Evolutionary conservation across 2,888 invertebrate genomes (phyloP).

Genomic region (Linnaemya vulpina): DNA sequence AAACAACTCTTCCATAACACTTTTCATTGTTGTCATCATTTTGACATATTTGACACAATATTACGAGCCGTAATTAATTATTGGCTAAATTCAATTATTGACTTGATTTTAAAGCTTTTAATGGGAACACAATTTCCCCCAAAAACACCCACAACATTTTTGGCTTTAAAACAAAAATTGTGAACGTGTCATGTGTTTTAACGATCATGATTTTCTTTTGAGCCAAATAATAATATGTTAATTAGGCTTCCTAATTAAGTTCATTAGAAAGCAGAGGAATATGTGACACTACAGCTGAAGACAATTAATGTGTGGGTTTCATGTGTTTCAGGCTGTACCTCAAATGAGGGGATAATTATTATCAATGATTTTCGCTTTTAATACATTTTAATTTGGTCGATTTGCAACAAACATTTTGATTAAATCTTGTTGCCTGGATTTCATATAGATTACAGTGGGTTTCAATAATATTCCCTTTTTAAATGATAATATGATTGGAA

Average conservation of each 20-base stretch:
- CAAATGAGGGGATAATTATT: no score
- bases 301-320: background rate
- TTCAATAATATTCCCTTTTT: no score
- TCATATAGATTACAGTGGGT: no score
- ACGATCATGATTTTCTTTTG: background rate
- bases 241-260: background rate
- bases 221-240: background rate
- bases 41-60: background rate
- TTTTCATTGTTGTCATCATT: background rate
- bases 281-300: background rate
- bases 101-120: background rate
- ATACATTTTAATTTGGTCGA: no score
- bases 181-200: background rate
- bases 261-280: background rate
- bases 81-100: conserved; percentile 37
- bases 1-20: background rate
- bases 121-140: background rate
- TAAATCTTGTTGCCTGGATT: no score
- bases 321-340: no score
- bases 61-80: conserved; percentile 5
- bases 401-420: no score
- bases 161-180: background rate
- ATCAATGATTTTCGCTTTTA: no score
- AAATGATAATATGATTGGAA: no score
- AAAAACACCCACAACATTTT: background rate